phyloP scores from a whole-genome alignment of 2,113 vertebrate genomes.

The Rynchops niger region DNA sequence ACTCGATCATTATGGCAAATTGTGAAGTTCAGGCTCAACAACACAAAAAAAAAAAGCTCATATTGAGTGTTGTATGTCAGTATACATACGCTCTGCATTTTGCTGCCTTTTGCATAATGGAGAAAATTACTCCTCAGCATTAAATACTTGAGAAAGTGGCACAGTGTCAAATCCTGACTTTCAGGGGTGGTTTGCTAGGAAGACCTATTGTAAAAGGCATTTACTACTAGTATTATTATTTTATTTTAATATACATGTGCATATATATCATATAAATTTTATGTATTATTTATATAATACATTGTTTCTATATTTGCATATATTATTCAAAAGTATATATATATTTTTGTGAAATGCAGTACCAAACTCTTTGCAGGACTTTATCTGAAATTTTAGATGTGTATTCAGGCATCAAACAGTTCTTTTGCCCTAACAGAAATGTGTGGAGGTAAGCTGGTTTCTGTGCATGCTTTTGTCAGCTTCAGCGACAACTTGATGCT shows the following conservation, averaged over 20 bases:
- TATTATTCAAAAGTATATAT: neutral
- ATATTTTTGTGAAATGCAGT: neutral
- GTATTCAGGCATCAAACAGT: neutral
- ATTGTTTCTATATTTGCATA: neutral
- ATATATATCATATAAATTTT: neutral
- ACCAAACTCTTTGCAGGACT: neutral
- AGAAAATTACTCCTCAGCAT: neutral
- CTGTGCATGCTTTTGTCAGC: neutral
- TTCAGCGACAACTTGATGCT: neutral
- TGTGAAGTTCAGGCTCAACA: neutral
- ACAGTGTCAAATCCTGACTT: neutral
- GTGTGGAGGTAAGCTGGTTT: neutral
- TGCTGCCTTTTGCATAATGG: neutral
- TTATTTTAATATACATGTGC: neutral
- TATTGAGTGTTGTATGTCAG: neutral
- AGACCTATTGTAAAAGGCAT: neutral
- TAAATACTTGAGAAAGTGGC: neutral
- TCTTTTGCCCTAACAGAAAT: neutral
- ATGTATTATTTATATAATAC: neutral
- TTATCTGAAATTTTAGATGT: neutral
- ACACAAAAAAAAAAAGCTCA: neutral
- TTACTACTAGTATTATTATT: neutral
- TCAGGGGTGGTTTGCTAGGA: neutral
- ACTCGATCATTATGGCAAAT: neutral
- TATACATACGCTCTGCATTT: neutral